Evolutionary conservation across 2,888 invertebrate species (phyloP).

Genomic region (Lasioglossum vierecki): DNA sequence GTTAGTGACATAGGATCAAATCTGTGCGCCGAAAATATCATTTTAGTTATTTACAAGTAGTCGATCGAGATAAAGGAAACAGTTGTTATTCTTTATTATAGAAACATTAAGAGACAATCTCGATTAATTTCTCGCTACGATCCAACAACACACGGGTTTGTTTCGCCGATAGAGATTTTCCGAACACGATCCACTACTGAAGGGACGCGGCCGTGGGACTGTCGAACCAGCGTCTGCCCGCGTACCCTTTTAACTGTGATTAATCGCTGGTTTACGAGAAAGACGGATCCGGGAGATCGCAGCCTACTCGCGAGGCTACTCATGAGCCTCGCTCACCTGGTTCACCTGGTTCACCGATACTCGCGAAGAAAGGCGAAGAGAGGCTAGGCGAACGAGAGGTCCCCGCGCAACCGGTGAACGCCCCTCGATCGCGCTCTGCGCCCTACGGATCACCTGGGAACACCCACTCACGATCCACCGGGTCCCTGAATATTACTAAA

Average conservation of each 20-base stretch:
- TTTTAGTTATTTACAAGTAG: no score
- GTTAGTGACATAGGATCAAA: no score
- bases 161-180: conserved; percentile 16
- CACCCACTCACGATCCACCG: conserved; percentile 77
- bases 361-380: not conserved
- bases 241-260: conserved; percentile 65
- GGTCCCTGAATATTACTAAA: conserved; percentile 68
- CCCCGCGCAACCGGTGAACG: conserved; percentile 57
- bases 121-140: no score
- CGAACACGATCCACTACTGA: not conserved
- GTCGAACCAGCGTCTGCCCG: conserved; percentile 8
- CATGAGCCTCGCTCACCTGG: not conserved
- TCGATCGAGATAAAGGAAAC: no score
- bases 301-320: conserved; percentile 29
- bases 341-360: conserved; percentile 11
- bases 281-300: conserved; percentile 38
- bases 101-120: no score
- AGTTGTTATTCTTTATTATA: no score
- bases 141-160: not conserved
- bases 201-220: conserved; percentile 56
- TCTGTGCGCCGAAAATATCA: no score
- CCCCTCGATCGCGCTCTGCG: conserved; percentile 47
- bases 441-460: conserved; percentile 68
- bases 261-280: conserved; percentile 62
- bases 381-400: conserved; percentile 65